Percentiles rank a stretch among this genome's conserved stretches.
phyloP scores from a whole-genome alignment of 2,888 invertebrate species.

The Sclerodermus sp. region DNA sequence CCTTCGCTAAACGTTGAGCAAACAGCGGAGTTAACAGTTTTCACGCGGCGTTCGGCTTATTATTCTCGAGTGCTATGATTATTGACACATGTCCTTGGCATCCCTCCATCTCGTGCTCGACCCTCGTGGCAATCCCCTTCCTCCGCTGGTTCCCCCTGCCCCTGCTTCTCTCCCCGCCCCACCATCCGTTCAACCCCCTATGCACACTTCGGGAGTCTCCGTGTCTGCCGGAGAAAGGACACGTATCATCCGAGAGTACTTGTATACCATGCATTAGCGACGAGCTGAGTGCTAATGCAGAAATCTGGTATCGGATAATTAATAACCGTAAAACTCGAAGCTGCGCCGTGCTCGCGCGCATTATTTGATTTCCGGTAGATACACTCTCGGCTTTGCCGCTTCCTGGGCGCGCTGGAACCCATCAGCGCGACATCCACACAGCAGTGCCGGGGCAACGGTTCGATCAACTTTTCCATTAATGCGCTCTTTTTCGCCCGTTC shows the following conservation, averaged over 20 bases:
- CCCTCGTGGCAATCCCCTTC: too few relatives aligned
- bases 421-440: not conserved
- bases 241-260: slow-evolving; percentile 31
- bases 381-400: slow-evolving; percentile 12
- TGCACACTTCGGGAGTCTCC: too few relatives aligned
- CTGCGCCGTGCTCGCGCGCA: slow-evolving; percentile 25
- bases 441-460: too few relatives aligned
- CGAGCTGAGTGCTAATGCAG: slow-evolving; percentile 44
- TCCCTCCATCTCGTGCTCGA: too few relatives aligned
- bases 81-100: not conserved
- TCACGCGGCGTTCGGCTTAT: not conserved
- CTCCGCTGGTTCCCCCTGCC: too few relatives aligned
- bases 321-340: slow-evolving; percentile 47
- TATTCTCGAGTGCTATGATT: not conserved
- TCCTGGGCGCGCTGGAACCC: not conserved
- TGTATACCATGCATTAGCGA: slow-evolving; percentile 39
- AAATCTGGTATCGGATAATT: slow-evolving; percentile 49
- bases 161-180: too few relatives aligned
- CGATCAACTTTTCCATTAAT: slow-evolving; percentile 1
- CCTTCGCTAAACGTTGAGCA: too few relatives aligned
- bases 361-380: slow-evolving; percentile 39
- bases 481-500: not conserved
- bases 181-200: too few relatives aligned
- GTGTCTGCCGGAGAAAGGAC: slow-evolving; percentile 33
- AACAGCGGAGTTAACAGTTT: too few relatives aligned